phyloP scores from a whole-genome alignment of 2,113 vertebrate species.

The Rhinogobius similis region DNA sequence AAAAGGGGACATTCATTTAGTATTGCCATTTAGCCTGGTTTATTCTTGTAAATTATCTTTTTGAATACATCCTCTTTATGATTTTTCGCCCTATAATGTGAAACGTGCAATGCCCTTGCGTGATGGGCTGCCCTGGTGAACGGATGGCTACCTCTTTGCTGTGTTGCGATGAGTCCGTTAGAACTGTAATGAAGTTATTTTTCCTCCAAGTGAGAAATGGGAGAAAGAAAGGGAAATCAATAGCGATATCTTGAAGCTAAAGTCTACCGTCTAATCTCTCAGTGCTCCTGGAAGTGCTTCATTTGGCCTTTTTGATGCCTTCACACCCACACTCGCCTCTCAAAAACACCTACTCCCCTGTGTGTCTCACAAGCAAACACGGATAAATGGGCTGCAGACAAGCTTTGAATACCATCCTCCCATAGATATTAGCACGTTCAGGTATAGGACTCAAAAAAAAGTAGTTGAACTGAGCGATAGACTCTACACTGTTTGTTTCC shows the following conservation, averaged over 20 bases:
- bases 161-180: conserved; percentile 71
- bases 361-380: conserved; percentile 66
- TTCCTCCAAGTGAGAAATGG: conserved; percentile 71
- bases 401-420: conserved; percentile 49
- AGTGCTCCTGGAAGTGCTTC: conserved; percentile 77
- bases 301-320: conserved; percentile 76
- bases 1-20: background rate
- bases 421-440: conserved; percentile 40
- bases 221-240: conserved; percentile 77
- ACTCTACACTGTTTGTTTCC: too few species aligned
- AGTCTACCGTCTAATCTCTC: conserved; percentile 77
- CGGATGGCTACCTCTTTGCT: conserved; percentile 63
- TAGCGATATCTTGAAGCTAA: conserved; percentile 76
- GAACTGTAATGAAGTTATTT: conserved; percentile 79
- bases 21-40: background rate
- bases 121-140: conserved; percentile 72
- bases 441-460: conserved; percentile 35
- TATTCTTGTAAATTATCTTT: background rate
- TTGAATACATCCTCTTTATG: background rate
- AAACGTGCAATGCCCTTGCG: conserved; percentile 67
- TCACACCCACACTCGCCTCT: conserved; percentile 62
- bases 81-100: conserved; percentile 10
- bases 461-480: background rate
- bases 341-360: conserved; percentile 64
- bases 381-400: conserved; percentile 60